Base-by-base conservation (phyloP, 2,888 invertebrate species). In the Drosophila emarginata region DNA sequence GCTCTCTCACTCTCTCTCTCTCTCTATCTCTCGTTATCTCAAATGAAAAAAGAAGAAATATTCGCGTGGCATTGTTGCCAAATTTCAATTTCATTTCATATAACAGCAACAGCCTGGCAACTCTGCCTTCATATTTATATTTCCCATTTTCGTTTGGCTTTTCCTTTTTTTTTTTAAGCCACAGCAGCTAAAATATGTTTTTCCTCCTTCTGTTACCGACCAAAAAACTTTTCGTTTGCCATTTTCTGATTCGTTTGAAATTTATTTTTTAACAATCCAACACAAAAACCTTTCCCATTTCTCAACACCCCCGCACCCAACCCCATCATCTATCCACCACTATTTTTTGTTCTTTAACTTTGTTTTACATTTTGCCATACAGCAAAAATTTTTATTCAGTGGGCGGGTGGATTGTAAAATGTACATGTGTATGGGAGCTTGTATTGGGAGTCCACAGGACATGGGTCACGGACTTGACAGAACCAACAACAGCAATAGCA, bases 221-320 rank as follows among this genome's bases (percentile, higher is more conserved):
- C 45, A 12, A 45, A 45, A 45, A 45, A 45, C 65, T 78, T 87
- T 78, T 64, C 79, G 73, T 78, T 81, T 84, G 45, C 65, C 67
- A 77, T 73, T 87, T 80, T 76, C 72, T 77, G 76, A 84, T 87
- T 86, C 72, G 79, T 77, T 84, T 87, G 45, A 83, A 80, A 79
- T 83, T 68, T 78, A 64, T 67, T 64, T 72, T 72, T 65, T 51
- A 64, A 12, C 39, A 61, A 54, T 28, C 61, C 37, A 57, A 18
- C 50, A 51, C 15, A 36, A 18, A 53, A n/a, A 26, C 18, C 18
- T 9, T 40, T 37, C 50, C 50, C 23, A n/a, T n/a, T n/a, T n/a
- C 11, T 21, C 18, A 7, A 0, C 54, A 15, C 26, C 11, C 4
- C 14, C 28, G 12, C 1, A 18, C 15, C 40, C 2, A 23, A 2